A percentile compares a stretch with the other conserved stretches of the same genome.
Conservation (phyloP, 2,888 invertebrate species). For the Lomographa bimaculata region DNA sequence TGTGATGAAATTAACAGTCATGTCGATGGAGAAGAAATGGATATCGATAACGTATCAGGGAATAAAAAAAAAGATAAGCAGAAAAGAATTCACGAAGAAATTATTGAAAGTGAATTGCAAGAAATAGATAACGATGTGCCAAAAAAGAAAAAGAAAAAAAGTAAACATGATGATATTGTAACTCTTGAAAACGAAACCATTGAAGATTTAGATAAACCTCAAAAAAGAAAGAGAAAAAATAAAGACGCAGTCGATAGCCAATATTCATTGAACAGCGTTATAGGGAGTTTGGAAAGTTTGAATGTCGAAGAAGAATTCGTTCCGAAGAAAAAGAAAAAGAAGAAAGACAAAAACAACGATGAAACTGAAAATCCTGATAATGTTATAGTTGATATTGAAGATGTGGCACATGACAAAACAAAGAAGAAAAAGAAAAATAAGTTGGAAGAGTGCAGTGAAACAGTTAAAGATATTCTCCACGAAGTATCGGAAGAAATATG, state of each 20-base stretch:
- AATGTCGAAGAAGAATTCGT: constrained; percentile 1
- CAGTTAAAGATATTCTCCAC: constrained; percentile 3
- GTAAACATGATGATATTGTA: constrained; percentile 28
- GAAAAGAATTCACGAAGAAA: constrained; percentile 3
- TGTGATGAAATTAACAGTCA: neutral
- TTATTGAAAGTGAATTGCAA: constrained; percentile 10
- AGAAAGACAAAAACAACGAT: constrained; percentile 14
- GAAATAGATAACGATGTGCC: constrained; percentile 20
- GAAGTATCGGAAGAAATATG: neutral
- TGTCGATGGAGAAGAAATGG: constrained; percentile 6
- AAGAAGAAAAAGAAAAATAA: constrained; percentile 17
- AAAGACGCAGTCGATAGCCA: constrained; percentile 1
- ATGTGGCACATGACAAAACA: constrained; percentile 1
- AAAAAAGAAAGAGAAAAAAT: constrained; percentile 11
- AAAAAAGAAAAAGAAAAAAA: constrained; percentile 46
- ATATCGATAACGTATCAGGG: constrained; percentile 14
- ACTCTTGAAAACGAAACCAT: constrained; percentile 7
- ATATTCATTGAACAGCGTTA: constrained; percentile 3
- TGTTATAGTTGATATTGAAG: neutral
- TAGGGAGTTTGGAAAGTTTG: constrained; percentile 7
- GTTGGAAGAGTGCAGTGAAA: neutral
- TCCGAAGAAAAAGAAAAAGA: constrained; percentile 23
- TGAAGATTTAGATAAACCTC: constrained; percentile 7
- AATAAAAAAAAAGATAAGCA: constrained; percentile 28
- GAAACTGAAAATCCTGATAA: constrained; percentile 2